Evolutionary conservation across 1,140 invertebrate genomes (phyloP).

Genomic region (Ectropis grisescens): DNA sequence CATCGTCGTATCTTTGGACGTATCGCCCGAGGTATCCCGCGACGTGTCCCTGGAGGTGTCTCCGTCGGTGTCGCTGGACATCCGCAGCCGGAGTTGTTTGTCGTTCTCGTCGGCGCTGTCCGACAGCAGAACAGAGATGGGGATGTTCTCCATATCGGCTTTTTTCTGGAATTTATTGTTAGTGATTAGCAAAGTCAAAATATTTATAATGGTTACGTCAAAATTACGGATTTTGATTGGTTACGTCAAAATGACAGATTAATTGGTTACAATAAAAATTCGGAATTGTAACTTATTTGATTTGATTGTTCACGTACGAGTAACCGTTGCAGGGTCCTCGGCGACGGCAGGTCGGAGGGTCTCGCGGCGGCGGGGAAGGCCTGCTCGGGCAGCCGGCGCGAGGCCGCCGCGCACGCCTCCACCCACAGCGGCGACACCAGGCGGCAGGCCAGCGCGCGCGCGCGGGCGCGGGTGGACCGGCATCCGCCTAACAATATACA

Average conservation of each 20-base stretch:
- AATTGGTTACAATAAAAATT: too few species aligned
- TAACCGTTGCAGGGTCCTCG: constrained; percentile 23
- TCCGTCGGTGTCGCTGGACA: constrained; percentile 28
- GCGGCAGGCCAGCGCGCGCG: constrained; percentile 29
- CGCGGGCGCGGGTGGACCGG: constrained; percentile 21
- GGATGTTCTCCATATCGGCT: constrained; percentile 42
- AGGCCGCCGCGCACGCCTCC: constrained; percentile 37
- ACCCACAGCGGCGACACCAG: constrained; percentile 54
- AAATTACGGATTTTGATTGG: too few species aligned
- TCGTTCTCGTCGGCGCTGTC: constrained; percentile 22
- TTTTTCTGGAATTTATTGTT: constrained; percentile 28
- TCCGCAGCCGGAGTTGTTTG: constrained; percentile 15
- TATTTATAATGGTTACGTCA: constrained; percentile 2
- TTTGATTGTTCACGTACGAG: too few species aligned
- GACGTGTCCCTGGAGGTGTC: constrained; percentile 22
- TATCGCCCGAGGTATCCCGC: constrained; percentile 15
- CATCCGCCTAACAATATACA: constrained; percentile 24
- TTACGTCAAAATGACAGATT: too few species aligned
- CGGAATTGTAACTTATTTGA: too few species aligned
- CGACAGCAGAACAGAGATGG: constrained; percentile 19
- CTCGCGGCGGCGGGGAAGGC: constrained; percentile 37
- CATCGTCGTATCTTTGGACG: constrained; percentile 8
- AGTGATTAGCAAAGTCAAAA: not conserved
- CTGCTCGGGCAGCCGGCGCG: constrained; percentile 21
- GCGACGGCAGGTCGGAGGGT: constrained; percentile 43